Evolutionary conservation across 2,797 vertebrate genomes (phyloP), one percentile per base, ranked within the genome.

Genomic region (Sebastiscus tertius): DNA sequence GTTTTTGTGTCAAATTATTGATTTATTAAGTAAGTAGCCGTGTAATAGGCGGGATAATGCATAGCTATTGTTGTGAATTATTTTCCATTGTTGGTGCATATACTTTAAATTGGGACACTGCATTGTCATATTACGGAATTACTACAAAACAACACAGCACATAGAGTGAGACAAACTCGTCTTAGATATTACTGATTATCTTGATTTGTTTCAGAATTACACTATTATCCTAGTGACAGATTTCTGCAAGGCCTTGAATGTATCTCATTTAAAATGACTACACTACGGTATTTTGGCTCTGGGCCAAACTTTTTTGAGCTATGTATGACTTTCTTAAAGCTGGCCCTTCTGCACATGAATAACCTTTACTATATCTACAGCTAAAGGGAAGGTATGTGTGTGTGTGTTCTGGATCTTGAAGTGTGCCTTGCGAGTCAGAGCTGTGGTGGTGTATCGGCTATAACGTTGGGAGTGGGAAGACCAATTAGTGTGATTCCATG

Each of bases 401-500:
- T 55, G 42, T 46, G 42, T 29, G 10, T 64, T 66, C 26, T 36
- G 58, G 14, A 77, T 70, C 16, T 34, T 49, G 26, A 39, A 39
- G 20, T 36, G 22, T 33, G 63, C 26, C 8, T 26, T 52, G 10
- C 0, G 2, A 46, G 24, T 70, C 18, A 60, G 24, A 65, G 58
- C 72, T 55, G 20, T 31, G 42, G 9, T 36, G 14, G 9, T 39
- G 18, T 84, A 72, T 60, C 22, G 1, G 13, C 66, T 61, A 14
- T 59, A 20, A 24, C 24, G 1, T 66, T 42, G 49, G 8, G 3
- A 75, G 2, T 62, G 34, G 46, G 24, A 80, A 34, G 59, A 31
- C 46, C 62, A 80, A 62, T 84, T 73, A 34, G 18, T 62, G 72
- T 76, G 60, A 20, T 55, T 63, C 13, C 58, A 58, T 71, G 34